Percentiles rank a stretch among this genome's conserved stretches.
These are phyloP conservation scores for Pocillopora damicornis DNA, from an alignment of 64 coral and sea anemone genomes.

Conservation along the genomic window DNA sequence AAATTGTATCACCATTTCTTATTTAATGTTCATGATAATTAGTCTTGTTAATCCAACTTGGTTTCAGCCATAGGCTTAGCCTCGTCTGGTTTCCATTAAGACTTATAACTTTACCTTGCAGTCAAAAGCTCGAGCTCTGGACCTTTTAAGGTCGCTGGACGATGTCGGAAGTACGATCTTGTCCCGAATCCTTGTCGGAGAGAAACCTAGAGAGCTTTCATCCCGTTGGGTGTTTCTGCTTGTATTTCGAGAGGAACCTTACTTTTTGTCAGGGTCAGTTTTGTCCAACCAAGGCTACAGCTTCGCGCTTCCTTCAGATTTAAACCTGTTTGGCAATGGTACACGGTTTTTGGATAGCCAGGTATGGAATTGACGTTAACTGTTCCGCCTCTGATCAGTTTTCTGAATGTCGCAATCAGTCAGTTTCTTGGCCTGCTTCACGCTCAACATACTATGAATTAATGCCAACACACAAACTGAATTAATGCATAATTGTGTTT, in stretches of 20 bases:
- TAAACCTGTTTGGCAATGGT: neutral
- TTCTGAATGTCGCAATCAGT: no score
- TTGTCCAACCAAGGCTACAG: constrained; percentile 7
- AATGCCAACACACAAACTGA: no score
- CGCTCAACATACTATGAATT: no score
- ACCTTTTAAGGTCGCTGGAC: constrained; percentile 1
- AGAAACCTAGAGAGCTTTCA: neutral
- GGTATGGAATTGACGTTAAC: neutral
- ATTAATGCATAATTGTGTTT: no score
- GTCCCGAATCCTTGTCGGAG: constrained; percentile 31
- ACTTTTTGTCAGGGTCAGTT: neutral
- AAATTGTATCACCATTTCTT: no score
- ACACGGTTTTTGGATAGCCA: constrained; percentile 18
- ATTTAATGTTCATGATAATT: no score
- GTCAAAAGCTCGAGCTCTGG: neutral
- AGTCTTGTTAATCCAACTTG: neutral
- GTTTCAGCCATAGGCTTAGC: neutral
- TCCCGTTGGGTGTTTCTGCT: neutral
- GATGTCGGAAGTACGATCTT: constrained; percentile 29
- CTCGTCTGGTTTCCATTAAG: neutral
- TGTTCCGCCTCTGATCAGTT: no score
- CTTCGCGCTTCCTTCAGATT: constrained; percentile 22
- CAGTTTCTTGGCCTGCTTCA: no score
- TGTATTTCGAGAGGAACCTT: constrained; percentile 1
- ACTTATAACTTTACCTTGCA: neutral